A percentile compares a stretch with the other conserved stretches of the same genome.
phyloP scores from a whole-genome alignment of 2,113 vertebrate species.

The Phoxinus phoxinus region DNA sequence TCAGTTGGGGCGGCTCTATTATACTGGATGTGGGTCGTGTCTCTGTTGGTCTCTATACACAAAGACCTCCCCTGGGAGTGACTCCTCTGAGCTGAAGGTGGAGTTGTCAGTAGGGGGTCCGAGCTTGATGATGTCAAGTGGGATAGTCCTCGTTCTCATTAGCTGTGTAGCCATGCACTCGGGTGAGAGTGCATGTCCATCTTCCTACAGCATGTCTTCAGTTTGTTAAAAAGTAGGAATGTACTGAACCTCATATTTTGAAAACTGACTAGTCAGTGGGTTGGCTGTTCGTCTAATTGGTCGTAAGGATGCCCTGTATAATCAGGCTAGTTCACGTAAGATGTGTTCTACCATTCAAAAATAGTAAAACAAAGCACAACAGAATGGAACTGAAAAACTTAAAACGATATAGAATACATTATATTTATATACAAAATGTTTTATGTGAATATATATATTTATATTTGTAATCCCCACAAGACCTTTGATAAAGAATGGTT shows the following conservation, averaged over 20 bases:
- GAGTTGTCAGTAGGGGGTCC: slow-evolving; percentile 48
- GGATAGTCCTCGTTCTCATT: not conserved
- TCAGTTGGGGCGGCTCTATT: slow-evolving; percentile 29
- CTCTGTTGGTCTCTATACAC: slow-evolving; percentile 35
- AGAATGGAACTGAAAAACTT: not conserved
- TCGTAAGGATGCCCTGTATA: not conserved
- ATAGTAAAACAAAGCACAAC: not conserved
- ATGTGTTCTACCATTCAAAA: not conserved
- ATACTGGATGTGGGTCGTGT: slow-evolving; percentile 32
- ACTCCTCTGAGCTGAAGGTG: slow-evolving; percentile 35
- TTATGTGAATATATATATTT: not conserved
- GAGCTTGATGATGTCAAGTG: slow-evolving; percentile 35
- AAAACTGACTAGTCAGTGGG: not conserved
- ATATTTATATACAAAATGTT: not conserved
- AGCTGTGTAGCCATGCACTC: not conserved
- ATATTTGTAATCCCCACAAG: not conserved
- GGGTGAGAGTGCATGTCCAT: not conserved
- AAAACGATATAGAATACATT: too few species aligned
- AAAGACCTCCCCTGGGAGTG: slow-evolving; percentile 48
- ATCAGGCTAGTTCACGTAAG: not conserved
- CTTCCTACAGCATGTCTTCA: not conserved
- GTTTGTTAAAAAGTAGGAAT: not conserved
- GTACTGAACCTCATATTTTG: not conserved
- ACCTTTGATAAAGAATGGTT: not conserved
- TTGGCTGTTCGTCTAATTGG: not conserved